Evolutionary conservation across 2,113 vertebrate genomes (phyloP).

Genomic region (Suncus etruscus): DNA sequence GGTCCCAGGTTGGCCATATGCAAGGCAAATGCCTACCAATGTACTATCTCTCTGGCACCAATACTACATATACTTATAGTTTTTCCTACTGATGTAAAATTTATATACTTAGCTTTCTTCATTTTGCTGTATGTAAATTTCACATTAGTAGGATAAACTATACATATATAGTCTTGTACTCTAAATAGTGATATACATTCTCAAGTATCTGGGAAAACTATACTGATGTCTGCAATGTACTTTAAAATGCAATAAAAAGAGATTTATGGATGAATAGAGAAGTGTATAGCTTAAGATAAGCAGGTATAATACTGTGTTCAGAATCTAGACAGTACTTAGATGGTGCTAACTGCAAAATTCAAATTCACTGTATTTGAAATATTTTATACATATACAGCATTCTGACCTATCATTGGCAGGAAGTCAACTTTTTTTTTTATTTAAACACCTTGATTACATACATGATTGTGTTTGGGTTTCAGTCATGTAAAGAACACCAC

Average conservation of each 20-base stretch:
- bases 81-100: too few relatives aligned
- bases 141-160: neutral
- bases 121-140: slow-evolving; percentile 11
- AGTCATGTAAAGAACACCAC: too few relatives aligned
- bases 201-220: slow-evolving; percentile 3
- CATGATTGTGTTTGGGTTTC: too few relatives aligned
- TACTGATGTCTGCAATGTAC: slow-evolving; percentile 25
- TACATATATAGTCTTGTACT: slow-evolving; percentile 29
- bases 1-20: too few relatives aligned
- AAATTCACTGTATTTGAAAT: slow-evolving; percentile 30
- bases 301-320: neutral
- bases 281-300: neutral
- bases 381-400: neutral
- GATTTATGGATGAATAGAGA: neutral
- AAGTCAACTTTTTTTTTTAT: slow-evolving; percentile 24
- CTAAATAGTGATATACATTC: slow-evolving; percentile 7
- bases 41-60: too few relatives aligned
- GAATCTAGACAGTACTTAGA: slow-evolving; percentile 6
- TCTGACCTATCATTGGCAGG: neutral
- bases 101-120: neutral
- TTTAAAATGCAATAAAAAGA: neutral
- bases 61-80: too few relatives aligned
- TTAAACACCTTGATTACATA: too few relatives aligned
- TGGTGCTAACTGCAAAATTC: neutral
- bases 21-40: too few relatives aligned